phyloP scores from a whole-genome alignment of 2,888 invertebrate species.

The Yponomeuta evonymella region DNA sequence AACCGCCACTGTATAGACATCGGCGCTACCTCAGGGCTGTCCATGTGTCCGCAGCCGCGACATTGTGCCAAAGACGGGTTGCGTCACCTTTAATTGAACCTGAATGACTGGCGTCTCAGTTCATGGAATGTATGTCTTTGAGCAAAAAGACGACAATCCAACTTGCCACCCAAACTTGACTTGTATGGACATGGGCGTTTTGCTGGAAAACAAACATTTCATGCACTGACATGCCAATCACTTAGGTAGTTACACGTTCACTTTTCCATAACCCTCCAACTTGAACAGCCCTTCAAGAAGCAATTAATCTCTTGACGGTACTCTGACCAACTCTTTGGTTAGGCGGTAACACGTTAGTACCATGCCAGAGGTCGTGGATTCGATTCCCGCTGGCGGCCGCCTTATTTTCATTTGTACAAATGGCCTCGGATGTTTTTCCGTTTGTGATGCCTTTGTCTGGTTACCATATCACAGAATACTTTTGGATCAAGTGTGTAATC shows the following conservation, averaged over 20 bases:
- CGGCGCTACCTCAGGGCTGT: slow-evolving; percentile 57
- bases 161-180: neutral
- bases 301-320: too few species aligned
- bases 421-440: too few species aligned
- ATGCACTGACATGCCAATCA: too few species aligned
- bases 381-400: too few species aligned
- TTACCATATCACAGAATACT: too few species aligned
- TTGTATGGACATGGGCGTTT: too few species aligned
- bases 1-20: slow-evolving; percentile 71
- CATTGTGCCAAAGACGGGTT: neutral
- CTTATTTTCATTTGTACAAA: too few species aligned
- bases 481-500: neutral
- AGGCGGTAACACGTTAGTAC: too few species aligned
- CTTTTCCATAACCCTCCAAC: neutral
- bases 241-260: neutral
- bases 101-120: neutral
- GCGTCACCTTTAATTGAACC: slow-evolving; percentile 1
- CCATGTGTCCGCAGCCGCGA: slow-evolving; percentile 31
- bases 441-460: too few species aligned
- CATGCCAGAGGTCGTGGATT: too few species aligned
- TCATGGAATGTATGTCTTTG: neutral
- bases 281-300: neutral
- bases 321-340: too few species aligned
- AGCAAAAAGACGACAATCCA: neutral
- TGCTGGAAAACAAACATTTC: too few species aligned